Conservation (phyloP, 2,888 invertebrate species). For the Enchytraeus crypticus region DNA sequence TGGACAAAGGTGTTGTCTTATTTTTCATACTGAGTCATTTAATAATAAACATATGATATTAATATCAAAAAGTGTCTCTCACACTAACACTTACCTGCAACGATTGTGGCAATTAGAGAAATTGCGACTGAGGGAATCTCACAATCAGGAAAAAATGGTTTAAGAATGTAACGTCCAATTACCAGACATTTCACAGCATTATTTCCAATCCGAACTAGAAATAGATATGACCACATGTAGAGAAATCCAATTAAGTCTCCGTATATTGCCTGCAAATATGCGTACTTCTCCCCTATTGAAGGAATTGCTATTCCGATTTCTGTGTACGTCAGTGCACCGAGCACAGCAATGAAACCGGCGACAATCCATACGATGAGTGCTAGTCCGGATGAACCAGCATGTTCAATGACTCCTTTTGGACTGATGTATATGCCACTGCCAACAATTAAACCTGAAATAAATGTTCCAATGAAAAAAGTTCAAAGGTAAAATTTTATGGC, state of each 20-base stretch:
- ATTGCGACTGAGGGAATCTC: slow-evolving; percentile 30
- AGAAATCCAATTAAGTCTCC: slow-evolving; percentile 43
- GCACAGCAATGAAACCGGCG: slow-evolving; percentile 64
- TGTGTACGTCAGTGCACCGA: slow-evolving; percentile 81
- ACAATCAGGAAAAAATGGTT: slow-evolving; percentile 39
- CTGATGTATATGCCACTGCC: slow-evolving; percentile 23
- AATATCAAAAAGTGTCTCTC: no score
- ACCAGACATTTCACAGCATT: slow-evolving; percentile 41
- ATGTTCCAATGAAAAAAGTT: no score
- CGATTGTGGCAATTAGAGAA: slow-evolving; percentile 31
- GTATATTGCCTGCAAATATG: slow-evolving; percentile 51
- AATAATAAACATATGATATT: no score
- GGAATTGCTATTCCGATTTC: slow-evolving; percentile 79
- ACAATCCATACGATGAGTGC: slow-evolving; percentile 80
- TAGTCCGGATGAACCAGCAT: slow-evolving; percentile 60
- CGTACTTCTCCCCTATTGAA: slow-evolving; percentile 50
- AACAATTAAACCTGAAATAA: slow-evolving; percentile 16
- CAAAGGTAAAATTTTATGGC: no score
- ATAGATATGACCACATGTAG: slow-evolving; percentile 43
- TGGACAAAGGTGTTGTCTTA: no score
- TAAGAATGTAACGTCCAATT: slow-evolving; percentile 42
- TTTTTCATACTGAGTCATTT: no score
- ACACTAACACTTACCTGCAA: slow-evolving; percentile 41
- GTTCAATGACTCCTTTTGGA: slow-evolving; percentile 16
- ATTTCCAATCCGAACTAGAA: slow-evolving; percentile 40